Conservation (phyloP, 2,797 vertebrate species). For the Phoxinus dragarum region DNA sequence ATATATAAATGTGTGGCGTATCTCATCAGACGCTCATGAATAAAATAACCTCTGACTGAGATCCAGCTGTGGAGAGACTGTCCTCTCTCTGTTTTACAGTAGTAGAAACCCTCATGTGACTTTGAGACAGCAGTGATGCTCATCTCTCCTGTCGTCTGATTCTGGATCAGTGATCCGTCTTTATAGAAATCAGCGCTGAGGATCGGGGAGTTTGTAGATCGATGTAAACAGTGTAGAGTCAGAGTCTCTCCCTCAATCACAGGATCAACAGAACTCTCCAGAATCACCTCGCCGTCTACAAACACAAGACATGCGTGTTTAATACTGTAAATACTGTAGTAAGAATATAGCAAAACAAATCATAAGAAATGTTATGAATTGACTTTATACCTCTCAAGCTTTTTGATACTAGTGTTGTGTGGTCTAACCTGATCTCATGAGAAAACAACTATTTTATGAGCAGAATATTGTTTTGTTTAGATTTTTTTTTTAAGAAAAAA, state of each 20-base stretch:
- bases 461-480: no score
- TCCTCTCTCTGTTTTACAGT: conserved; percentile 30
- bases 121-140: not conserved
- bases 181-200: conserved; percentile 41
- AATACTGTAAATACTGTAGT: no score
- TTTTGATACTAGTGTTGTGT: not conserved
- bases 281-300: conserved; percentile 35
- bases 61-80: conserved; percentile 3
- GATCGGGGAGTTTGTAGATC: not conserved
- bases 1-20: no score
- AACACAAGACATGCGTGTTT: not conserved
- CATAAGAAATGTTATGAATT: not conserved
- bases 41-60: conserved; percentile 2
- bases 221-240: conserved; percentile 2
- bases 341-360: no score
- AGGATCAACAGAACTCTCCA: conserved; percentile 6
- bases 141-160: conserved; percentile 41
- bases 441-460: no score
- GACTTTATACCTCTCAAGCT: not conserved
- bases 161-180: conserved; percentile 1
- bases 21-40: no score
- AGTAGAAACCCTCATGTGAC: conserved; percentile 31
- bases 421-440: not conserved
- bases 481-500: no score
- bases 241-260: conserved; percentile 6